phyloP scores from a whole-genome alignment of 2,113 vertebrate genomes.

The Notarius quadriscutis region DNA sequence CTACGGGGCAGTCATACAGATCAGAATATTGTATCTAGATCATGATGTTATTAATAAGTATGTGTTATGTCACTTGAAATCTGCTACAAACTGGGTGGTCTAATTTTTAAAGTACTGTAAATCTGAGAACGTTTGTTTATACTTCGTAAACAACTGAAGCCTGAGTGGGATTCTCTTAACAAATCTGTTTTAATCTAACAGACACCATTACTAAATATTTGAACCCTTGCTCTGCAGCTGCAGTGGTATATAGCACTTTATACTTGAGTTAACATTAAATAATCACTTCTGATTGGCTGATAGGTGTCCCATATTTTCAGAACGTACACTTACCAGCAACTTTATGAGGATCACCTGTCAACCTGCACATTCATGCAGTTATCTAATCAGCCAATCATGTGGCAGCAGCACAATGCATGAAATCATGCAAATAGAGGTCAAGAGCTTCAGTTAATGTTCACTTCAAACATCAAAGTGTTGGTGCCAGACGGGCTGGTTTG shows the following conservation, averaged over 20 bases:
- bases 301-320: not conserved
- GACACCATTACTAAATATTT: not conserved
- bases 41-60: not conserved
- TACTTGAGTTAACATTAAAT: not conserved
- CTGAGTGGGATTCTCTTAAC: not conserved
- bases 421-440: not conserved
- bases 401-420: not conserved
- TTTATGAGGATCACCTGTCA: not conserved
- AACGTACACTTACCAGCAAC: not conserved
- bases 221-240: not conserved
- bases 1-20: not conserved
- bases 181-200: not conserved
- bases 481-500: not conserved
- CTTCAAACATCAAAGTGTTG: not conserved
- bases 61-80: not conserved
- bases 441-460: not conserved
- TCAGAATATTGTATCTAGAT: too few species aligned
- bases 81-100: conserved; percentile 8
- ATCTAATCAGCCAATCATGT: not conserved
- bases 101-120: not conserved
- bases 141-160: not conserved
- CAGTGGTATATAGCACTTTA: not conserved
- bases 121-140: conserved; percentile 7
- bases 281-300: conserved; percentile 1
- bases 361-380: not conserved